These are phyloP conservation scores for Eumeta japonica DNA, from an alignment of 1,140 invertebrate species.

Conservation along the genomic window DNA sequence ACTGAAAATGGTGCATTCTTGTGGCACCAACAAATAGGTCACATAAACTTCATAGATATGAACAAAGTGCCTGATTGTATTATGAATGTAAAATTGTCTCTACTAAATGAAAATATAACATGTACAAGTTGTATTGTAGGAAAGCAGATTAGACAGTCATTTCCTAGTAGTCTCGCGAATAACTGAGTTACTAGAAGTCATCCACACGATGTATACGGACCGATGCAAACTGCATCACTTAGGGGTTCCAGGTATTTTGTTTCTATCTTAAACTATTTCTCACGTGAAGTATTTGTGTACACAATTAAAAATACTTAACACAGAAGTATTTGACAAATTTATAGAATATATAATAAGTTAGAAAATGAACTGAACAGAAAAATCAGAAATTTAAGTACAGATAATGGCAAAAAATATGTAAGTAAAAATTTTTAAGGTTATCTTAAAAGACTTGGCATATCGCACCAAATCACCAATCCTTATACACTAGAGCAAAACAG, in stretches of 20 bases:
- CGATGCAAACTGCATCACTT: slow-evolving; percentile 23
- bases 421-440: slow-evolving; percentile 13
- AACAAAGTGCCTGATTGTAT: slow-evolving; percentile 14
- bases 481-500: slow-evolving; percentile 28
- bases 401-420: slow-evolving; percentile 18
- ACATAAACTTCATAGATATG: slow-evolving; percentile 15
- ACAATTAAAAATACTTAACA: slow-evolving; percentile 42
- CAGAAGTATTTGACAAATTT: slow-evolving; percentile 30
- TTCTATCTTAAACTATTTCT: slow-evolving; percentile 37
- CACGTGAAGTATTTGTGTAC: slow-evolving; percentile 26
- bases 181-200: slow-evolving; percentile 24
- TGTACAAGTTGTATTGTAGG: slow-evolving; percentile 23
- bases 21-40: slow-evolving; percentile 19
- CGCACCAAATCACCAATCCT: slow-evolving; percentile 16
- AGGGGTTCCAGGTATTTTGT: slow-evolving; percentile 36
- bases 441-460: slow-evolving; percentile 12
- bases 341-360: slow-evolving; percentile 7
- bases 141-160: slow-evolving; percentile 24
- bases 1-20: slow-evolving; percentile 13
- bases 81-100: slow-evolving; percentile 12
- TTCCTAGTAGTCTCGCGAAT: slow-evolving; percentile 16
- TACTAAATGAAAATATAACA: slow-evolving; percentile 7
- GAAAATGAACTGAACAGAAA: slow-evolving; percentile 14
- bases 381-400: slow-evolving; percentile 18
- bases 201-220: slow-evolving; percentile 44